Base-by-base conservation (phyloP, 2,888 invertebrate species). In the Branchellion lobata region DNA sequence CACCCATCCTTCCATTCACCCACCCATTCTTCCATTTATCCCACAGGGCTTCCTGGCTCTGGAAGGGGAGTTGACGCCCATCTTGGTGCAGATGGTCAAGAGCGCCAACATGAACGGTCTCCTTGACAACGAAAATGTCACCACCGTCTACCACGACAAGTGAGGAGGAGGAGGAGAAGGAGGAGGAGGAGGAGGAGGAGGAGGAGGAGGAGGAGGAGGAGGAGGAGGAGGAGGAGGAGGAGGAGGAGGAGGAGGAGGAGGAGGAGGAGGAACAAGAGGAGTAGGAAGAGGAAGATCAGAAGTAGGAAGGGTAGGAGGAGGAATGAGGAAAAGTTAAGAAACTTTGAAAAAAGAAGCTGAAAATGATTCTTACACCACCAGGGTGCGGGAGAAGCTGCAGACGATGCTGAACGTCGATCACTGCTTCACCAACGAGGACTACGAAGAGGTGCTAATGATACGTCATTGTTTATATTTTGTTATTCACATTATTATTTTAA, bases 71-170 rank as follows among this genome's bases (percentile, higher is more conserved):
- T 90, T 99, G 57, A 97, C 99, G 0, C 99, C 99, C 0, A 99
- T 99, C 86, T 89, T 99, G 72, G 98, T 98, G 75, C 99, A 99
- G 89, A 99, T 90, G 98, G 98, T 99, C 53, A 99, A 99, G 87
- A 96, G 96, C 82, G 98, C 83, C 86, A 98, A 99, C 86, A 99
- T 98, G 0, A 98, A 91, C 84, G 90, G 90, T 8, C 86, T 99
- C 57, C 89, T 99, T 69, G 99, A 99, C 86, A 98, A 99, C 85
- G 98, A 99, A 87, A 96, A 96, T 86, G 97, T 98, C 87, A 95
- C 95, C 24, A 84, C 86, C 57, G 85, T 86, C 76, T 86, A 86
- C 80, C 86, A 86, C 80, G 85, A 85, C 81, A 83, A 85, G 87
- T 87, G 82, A 84, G 85, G 71, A 8, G 53, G 14, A 24, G 79